A percentile compares a stretch with the other conserved stretches of the same genome.
phyloP scores from a whole-genome alignment of 2,113 vertebrate species.

The Butastur rufipennis region DNA sequence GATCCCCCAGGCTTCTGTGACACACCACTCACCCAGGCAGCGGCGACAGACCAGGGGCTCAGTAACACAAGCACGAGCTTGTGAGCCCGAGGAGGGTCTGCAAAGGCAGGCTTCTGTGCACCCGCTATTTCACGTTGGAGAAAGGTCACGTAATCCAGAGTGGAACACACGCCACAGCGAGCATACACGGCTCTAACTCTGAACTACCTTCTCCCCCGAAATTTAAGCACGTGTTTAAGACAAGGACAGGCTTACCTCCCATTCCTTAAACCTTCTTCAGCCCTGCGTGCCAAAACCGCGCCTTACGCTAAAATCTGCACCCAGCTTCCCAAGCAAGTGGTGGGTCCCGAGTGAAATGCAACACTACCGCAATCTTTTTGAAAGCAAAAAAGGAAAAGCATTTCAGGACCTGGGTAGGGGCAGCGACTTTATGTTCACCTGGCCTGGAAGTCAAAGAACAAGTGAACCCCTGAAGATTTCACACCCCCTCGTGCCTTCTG shows the following conservation, averaged over 20 bases:
- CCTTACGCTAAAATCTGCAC: background rate
- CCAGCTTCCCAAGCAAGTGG: background rate
- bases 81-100: background rate
- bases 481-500: accelerated
- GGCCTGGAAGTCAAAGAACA: no score
- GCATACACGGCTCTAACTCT: background rate
- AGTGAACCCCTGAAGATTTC: background rate
- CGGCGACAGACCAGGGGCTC: accelerated
- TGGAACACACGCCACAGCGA: accelerated
- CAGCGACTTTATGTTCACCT: background rate
- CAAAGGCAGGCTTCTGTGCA: background rate
- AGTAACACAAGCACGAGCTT: accelerated
- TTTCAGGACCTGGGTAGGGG: background rate
- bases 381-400: background rate
- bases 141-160: background rate
- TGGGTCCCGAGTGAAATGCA: accelerated
- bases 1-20: no score
- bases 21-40: background rate
- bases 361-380: accelerated
- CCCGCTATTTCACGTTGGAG: background rate
- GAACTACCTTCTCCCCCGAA: background rate
- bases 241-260: background rate
- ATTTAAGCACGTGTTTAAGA: background rate
- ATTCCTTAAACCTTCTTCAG: background rate
- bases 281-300: accelerated